phyloP scores from a whole-genome alignment of 2,888 invertebrate genomes.

The Masnerella sp. region DNA sequence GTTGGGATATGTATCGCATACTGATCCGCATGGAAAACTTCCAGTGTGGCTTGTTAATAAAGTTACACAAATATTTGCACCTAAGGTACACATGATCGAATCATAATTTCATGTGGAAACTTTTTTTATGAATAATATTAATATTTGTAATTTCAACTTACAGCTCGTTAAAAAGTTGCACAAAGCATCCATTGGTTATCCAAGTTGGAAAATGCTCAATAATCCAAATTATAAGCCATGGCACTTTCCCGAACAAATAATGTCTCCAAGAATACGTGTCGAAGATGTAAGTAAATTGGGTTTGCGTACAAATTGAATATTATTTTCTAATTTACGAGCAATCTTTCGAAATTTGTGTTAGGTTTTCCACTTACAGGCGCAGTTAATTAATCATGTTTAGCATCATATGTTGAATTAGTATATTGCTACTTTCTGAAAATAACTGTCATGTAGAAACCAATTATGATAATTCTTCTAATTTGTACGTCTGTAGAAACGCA shows the following conservation, averaged over 20 bases:
- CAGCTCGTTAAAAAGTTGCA: conserved; percentile 88
- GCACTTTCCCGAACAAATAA: conserved; percentile 91
- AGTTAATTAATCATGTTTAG: no score
- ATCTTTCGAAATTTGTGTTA: no score
- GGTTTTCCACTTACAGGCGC: no score
- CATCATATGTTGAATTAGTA: no score
- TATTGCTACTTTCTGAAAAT: no score
- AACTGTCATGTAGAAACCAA: no score
- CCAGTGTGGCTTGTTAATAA: conserved; percentile 95
- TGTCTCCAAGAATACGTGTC: conserved; percentile 84
- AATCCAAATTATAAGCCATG: conserved; percentile 90
- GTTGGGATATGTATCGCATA: conserved; percentile 92
- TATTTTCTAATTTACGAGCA: no score
- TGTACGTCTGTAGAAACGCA: no score
- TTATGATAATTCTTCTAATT: no score
- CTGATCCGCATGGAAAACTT: conserved; percentile 91
- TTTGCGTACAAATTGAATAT: no score
- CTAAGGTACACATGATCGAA: conserved; percentile 80
- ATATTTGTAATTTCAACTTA: conserved; percentile 53
- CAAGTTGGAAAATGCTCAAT: conserved; percentile 87
- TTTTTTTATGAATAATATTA: conserved; percentile 30
- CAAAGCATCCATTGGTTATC: conserved; percentile 89
- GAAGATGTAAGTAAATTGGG: conserved; percentile 83
- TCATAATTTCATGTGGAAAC: conserved; percentile 1
- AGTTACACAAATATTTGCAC: conserved; percentile 91